Conservation (phyloP, 2,888 invertebrate species). For the Athetis lepigone region DNA sequence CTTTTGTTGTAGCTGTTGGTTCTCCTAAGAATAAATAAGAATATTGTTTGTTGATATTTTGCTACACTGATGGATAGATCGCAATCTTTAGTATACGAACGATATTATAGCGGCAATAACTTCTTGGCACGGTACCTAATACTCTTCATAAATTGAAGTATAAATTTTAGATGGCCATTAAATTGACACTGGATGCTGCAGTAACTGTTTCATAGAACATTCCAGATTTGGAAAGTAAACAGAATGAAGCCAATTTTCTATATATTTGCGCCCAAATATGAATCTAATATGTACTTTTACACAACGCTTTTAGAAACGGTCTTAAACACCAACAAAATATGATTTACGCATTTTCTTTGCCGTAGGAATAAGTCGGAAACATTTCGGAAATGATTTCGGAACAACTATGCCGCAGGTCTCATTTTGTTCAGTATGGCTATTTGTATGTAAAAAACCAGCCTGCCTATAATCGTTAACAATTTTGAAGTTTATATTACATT, state of each 20-base stretch:
- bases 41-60: conserved; percentile 37
- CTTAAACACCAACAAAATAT: background rate
- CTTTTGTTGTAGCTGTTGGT: too few relatives aligned
- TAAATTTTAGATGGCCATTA: conserved; percentile 34
- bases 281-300: background rate
- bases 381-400: conserved; percentile 14
- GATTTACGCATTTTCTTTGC: background rate
- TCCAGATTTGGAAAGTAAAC: conserved; percentile 27
- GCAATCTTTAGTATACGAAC: conserved; percentile 35
- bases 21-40: too few relatives aligned
- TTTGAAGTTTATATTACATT: background rate
- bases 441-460: background rate
- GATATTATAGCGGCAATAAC: conserved; percentile 35
- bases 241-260: conserved; percentile 2
- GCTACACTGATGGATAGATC: conserved; percentile 36
- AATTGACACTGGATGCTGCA: conserved; percentile 30
- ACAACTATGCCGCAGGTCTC: background rate
- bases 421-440: background rate
- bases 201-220: conserved; percentile 12
- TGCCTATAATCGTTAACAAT: background rate
- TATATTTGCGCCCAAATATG: background rate
- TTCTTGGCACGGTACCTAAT: conserved; percentile 21
- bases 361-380: conserved; percentile 7
- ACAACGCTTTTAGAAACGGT: background rate
- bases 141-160: conserved; percentile 28